Evolutionary conservation across 2,888 invertebrate genomes (phyloP).

Genomic region (Calliscelio sp.): DNA sequence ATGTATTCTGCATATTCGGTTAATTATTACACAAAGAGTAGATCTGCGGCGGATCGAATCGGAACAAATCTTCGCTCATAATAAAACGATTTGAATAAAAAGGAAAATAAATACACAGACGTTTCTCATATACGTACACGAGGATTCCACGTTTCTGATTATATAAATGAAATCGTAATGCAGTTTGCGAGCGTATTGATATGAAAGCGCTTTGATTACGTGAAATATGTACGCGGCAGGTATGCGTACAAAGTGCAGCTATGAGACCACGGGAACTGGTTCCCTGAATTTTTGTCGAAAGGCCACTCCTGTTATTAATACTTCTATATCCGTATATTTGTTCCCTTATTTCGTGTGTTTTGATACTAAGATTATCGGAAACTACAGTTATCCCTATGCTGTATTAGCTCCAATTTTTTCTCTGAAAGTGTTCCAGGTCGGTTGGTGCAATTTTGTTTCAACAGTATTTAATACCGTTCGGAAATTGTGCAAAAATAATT

Average conservation of each 20-base stretch:
- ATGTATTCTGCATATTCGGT: slow-evolving; percentile 10
- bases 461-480: background rate
- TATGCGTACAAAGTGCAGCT: slow-evolving; percentile 21
- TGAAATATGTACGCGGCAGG: slow-evolving; percentile 37
- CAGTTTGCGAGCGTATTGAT: slow-evolving; percentile 28
- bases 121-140: slow-evolving; percentile 16
- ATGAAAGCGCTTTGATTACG: slow-evolving; percentile 56
- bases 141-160: slow-evolving; percentile 37
- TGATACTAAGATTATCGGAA: slow-evolving; percentile 46
- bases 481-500: slow-evolving; percentile 1
- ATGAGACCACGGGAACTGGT: slow-evolving; percentile 51
- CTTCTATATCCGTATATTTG: slow-evolving; percentile 25
- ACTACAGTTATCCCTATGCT: slow-evolving; percentile 43
- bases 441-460: slow-evolving; percentile 4
- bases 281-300: slow-evolving; percentile 41
- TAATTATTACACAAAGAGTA: background rate
- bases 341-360: slow-evolving; percentile 29
- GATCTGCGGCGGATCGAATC: background rate
- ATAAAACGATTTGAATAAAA: slow-evolving; percentile 1
- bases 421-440: background rate
- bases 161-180: slow-evolving; percentile 49
- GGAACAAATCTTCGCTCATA: background rate
- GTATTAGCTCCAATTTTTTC: slow-evolving; percentile 26
- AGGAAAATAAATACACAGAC: background rate
- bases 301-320: slow-evolving; percentile 27